A percentile compares a stretch with the other conserved stretches of the same genome.
Evolutionary conservation across 1,140 invertebrate species (phyloP).

Genomic region (Panagrolaimus sp.): DNA sequence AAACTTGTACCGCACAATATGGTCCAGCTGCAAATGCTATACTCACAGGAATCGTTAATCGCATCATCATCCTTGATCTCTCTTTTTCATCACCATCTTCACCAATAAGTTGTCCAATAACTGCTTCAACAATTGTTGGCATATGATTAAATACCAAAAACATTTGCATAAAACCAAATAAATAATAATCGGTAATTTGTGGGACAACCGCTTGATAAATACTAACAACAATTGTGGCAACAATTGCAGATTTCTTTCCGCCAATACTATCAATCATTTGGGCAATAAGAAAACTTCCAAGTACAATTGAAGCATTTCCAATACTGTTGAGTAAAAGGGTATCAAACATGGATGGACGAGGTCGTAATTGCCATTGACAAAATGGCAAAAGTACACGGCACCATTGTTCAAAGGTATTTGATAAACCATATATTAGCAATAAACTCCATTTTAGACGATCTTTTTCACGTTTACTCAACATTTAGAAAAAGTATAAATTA

Average conservation of each 20-base stretch:
- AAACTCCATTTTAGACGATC: constrained; percentile 29
- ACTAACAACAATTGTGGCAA: constrained; percentile 22
- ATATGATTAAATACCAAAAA: constrained; percentile 40
- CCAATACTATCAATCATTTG: constrained; percentile 34
- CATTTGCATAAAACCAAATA: constrained; percentile 30
- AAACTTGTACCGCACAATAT: constrained; percentile 37
- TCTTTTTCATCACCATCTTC: constrained; percentile 44
- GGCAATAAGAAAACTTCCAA: constrained; percentile 40
- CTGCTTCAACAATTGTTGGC: constrained; percentile 43
- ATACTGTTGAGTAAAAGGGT: constrained; percentile 35
- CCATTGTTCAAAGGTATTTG: constrained; percentile 45
- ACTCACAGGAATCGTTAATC: constrained; percentile 40
- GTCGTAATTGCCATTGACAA: constrained; percentile 36
- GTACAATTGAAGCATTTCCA: constrained; percentile 24
- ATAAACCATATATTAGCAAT: constrained; percentile 28
- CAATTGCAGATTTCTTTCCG: constrained; percentile 25
- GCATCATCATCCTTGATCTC: constrained; percentile 32
- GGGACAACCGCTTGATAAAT: constrained; percentile 23
- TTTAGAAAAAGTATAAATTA: constrained; percentile 4
- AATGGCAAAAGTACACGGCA: constrained; percentile 36
- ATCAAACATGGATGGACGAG: constrained; percentile 30
- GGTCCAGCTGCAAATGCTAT: constrained; percentile 44
- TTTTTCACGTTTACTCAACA: constrained; percentile 22
- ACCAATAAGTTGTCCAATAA: constrained; percentile 35
- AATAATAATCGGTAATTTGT: constrained; percentile 32